Conservation (phyloP, 1,140 invertebrate species). For the Maniola jurtina region DNA sequence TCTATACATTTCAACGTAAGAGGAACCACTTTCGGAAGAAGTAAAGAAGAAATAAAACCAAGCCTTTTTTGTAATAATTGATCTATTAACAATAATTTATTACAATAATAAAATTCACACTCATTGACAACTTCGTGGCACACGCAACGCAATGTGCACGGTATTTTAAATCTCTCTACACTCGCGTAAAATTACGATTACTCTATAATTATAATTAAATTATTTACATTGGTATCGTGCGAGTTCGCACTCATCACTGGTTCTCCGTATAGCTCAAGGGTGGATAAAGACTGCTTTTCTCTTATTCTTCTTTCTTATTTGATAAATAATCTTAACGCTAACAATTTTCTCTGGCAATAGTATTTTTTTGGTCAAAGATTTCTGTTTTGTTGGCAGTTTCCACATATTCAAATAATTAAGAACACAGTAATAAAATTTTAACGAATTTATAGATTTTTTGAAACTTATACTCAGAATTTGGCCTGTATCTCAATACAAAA, state of each 20-base stretch:
- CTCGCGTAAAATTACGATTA: constrained; percentile 46
- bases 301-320: background rate
- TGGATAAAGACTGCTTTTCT: constrained; percentile 9
- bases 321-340: background rate
- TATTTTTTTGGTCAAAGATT: background rate
- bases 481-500: too few species aligned
- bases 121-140: constrained; percentile 58
- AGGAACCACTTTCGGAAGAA: too few species aligned
- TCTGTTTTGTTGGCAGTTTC: background rate
- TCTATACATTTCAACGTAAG: too few species aligned
- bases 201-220: constrained; percentile 44
- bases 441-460: too few species aligned
- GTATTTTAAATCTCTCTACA: constrained; percentile 39
- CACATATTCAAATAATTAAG: background rate
- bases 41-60: constrained; percentile 29
- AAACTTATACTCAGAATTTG: background rate
- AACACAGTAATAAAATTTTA: background rate
- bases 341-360: background rate
- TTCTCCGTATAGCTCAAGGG: constrained; percentile 29
- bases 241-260: constrained; percentile 36
- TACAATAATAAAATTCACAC: constrained; percentile 69
- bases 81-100: constrained; percentile 77
- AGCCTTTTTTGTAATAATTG: constrained; percentile 54
- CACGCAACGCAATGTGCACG: constrained; percentile 48
- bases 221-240: constrained; percentile 60